Base-by-base conservation (phyloP, 2,888 invertebrate species). In the Epiblema foenella region DNA sequence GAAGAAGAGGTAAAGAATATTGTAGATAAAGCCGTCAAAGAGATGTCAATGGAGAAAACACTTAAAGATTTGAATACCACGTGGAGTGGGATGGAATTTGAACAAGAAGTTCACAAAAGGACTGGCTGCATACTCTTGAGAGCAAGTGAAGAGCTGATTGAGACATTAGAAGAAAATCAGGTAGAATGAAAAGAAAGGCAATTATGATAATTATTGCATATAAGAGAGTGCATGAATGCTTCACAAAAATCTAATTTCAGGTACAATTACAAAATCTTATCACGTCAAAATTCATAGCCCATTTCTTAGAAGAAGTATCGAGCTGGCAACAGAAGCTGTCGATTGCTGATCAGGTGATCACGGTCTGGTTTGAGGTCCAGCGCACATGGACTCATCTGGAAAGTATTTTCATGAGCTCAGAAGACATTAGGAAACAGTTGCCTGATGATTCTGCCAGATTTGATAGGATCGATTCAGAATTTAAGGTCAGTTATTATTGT, bases 11-110 rank as follows among this genome's bases (percentile, higher is more conserved):
- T 98, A 0, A 98, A 98, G 83, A 98, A 98, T 86, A 99, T 99
- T 80, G 99, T 99, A 10, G 99, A 99, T 87, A 99, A 99, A 92
- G 98, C 99, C 0, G 98, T 98, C 0, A 99, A 99, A 90, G 99
- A 99, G 93, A 98, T 98, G 98, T 98, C 98, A 2, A 99, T 99
- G 98, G 99, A 99, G 89, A 99, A 98, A 87, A 96, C 97, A 68
- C 94, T 99, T 63, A 95, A 97, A 77, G 99, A 99, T 82, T 90
- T 99, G 71, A 96, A 98, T 82, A 95, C 96, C 5, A 99, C 98
- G 0, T 99, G 99, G 98, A 96, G 97, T 57, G 95, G 95, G 1
- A 97, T 98, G 97, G 98, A 98, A 89, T 98, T 99, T 84, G 97
- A 97, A 81, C 96, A 97, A 89, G 98, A 99, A 88, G 93, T 95